Evolutionary conservation across 2,797 vertebrate species (phyloP), one percentile per base, ranked within the genome.

Genomic region (Aldrovandia affinis): DNA sequence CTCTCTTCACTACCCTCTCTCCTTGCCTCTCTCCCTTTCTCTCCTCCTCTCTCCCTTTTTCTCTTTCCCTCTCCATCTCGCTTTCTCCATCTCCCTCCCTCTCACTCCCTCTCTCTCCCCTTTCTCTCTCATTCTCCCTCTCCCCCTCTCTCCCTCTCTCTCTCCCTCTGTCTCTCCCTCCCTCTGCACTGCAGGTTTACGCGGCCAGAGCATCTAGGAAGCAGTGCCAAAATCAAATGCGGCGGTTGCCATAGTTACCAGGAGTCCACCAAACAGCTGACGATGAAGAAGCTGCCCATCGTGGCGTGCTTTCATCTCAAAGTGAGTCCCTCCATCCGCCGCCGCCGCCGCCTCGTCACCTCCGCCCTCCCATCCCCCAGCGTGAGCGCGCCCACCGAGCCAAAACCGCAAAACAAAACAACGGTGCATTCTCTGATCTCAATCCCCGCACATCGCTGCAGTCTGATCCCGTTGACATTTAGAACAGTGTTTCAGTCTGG

Each of bases 201-300:
- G 80, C 96, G 98, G 90, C 98, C 98, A 0, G 98, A 99, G 94
- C 98, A 99, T 96, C 95, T 99, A 90, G 98, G 98, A 94, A 99
- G 98, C 94, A 97, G 98, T 94, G 98, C 98, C 96, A 99, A 99
- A 97, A 99, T 99, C 94, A 99, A 99, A 93, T 99, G 98, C 88
- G 98, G 97, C 22, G 97, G 98, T 95, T 99, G 98, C 95, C 98
- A 99, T 95, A 99, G 98, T 96, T 99, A 99, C 96, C 98, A 99
- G 92, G 98, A 99, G 94, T 99, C 98, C 90, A 99, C 98, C 87
- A 99, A 99, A 95, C 98, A 99, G 95, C 97, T 99, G 95, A 99
- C 98, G 90, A 99, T 99, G 98, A 99, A 99, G 96, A 99, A 98
- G 92, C 95, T 99, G 92, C 98, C 98, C 88, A 99, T 99, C 59